Evolutionary conservation across 2,888 invertebrate species (phyloP).

Genomic region (Phlogophora meticulosa): DNA sequence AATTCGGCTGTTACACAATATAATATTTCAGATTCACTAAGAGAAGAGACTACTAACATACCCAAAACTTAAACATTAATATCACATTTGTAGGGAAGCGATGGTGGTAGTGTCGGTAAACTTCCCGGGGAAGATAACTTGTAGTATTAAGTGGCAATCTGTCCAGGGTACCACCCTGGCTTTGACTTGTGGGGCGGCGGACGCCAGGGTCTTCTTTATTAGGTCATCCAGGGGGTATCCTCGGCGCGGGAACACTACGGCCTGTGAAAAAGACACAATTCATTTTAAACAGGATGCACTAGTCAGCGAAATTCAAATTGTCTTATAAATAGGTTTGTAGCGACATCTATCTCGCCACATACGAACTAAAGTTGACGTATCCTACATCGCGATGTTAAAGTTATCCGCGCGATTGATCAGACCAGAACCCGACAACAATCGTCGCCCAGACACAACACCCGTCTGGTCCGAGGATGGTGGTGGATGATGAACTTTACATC

Average conservation of each 20-base stretch:
- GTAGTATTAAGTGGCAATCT: slow-evolving; percentile 75
- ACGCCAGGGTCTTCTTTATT: slow-evolving; percentile 76
- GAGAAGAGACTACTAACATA: not conserved
- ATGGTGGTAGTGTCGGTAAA: not conserved
- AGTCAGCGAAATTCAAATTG: too few relatives aligned
- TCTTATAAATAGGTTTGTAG: too few relatives aligned
- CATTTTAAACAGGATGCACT: too few relatives aligned
- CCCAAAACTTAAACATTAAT: slow-evolving; percentile 39
- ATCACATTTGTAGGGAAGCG: slow-evolving; percentile 56
- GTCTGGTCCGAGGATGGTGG: too few relatives aligned
- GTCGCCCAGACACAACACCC: too few relatives aligned
- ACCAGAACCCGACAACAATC: too few relatives aligned
- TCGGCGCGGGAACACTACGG: slow-evolving; percentile 82
- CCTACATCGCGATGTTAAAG: too few relatives aligned
- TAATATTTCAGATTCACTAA: not conserved
- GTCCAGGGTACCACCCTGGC: slow-evolving; percentile 84
- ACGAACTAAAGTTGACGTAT: too few relatives aligned
- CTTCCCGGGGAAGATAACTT: slow-evolving; percentile 76
- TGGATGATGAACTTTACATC: too few relatives aligned
- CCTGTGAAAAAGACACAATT: slow-evolving; percentile 70
- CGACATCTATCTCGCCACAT: too few relatives aligned
- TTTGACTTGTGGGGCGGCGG: slow-evolving; percentile 73
- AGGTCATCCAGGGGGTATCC: slow-evolving; percentile 83
- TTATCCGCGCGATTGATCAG: too few relatives aligned
- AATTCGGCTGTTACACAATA: too few relatives aligned